Evolutionary conservation across 2,113 vertebrate species (phyloP), one percentile per base, ranked within the genome.

Genomic region (Cheirogaleus medius): DNA sequence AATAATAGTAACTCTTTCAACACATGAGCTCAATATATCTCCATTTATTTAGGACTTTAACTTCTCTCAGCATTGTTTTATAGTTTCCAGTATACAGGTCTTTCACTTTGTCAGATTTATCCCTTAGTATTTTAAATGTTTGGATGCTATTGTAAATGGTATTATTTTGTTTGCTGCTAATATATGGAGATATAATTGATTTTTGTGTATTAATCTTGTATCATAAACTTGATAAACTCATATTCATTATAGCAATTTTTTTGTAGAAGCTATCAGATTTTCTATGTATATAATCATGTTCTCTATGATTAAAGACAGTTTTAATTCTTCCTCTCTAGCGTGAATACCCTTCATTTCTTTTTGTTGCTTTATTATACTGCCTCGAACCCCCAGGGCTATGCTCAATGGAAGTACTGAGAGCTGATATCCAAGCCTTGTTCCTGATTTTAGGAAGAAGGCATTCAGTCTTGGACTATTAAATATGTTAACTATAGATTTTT

Each of bases 81-180:
- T 23, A 74, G 37, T 44, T 60, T 77, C 91, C 60, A 68, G 15
- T 27, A 8, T 77, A 83, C 1, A 12, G 1, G 4, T 94, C 14
- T 87, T 89, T 87, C 4, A 54, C 14, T 88, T 95, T 37, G 17
- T 71, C 23, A 76, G 27, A 52, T 86, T 82, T 96, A 85, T 47
- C 27, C n/a, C 66, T 76, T 78, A 63, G 6, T 60, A 88, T 87
- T 92, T 66, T 73, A 63, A 29, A 21, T 71, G 6, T 80, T 80
- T 80, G 83, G n/a, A 42, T 83, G 25, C 3, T 85, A 32, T 84
- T 73, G 20, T 88, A 89, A 88, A n/a, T 85, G 56, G 29, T 85
- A 39, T 34, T 95, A 14, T 84, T 94, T 94, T 76, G 20, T 90
- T 90, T 93, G 29, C 60, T 91, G 12, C 56, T 96, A 39, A 27